Conservation (phyloP, 2,888 invertebrate genomes). For the Agonopterix subpropinquella region DNA sequence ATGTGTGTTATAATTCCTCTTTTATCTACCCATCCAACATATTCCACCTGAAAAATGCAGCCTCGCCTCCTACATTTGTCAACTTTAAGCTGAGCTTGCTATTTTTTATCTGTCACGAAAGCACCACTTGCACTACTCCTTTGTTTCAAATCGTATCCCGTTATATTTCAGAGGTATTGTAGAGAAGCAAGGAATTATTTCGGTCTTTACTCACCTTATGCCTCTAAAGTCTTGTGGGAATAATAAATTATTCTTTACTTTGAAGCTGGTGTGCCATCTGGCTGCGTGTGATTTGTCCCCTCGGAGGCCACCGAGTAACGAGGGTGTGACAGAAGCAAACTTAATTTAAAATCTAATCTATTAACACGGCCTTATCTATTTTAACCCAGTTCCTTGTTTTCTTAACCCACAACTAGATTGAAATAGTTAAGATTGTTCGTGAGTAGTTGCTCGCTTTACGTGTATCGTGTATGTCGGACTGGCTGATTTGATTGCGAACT, state of each 20-base stretch:
- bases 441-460: constrained; percentile 6
- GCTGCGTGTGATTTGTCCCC: constrained; percentile 25
- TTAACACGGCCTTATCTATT: constrained; percentile 39
- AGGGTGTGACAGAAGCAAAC: constrained; percentile 51
- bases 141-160: not conserved
- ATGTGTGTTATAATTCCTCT: not conserved
- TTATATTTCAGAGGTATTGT: no score
- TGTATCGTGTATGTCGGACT: constrained; percentile 1
- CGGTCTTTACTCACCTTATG: constrained; percentile 15
- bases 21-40: constrained; percentile 4
- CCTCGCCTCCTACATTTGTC: constrained; percentile 2
- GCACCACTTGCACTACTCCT: constrained; percentile 2
- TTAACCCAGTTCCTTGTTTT: constrained; percentile 23
- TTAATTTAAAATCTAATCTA: constrained; percentile 48
- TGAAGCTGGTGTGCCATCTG: constrained; percentile 33
- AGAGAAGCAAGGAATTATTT: constrained; percentile 14
- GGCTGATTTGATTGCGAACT: not conserved
- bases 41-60: constrained; percentile 4
- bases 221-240: constrained; percentile 25
- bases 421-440: constrained; percentile 18
- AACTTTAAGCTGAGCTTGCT: constrained; percentile 3
- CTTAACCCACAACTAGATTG: constrained; percentile 20
- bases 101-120: constrained; percentile 3
- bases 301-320: constrained; percentile 24
- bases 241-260: constrained; percentile 37